Conservation (phyloP, 1,140 invertebrate species). For the Steinernema khuongi region DNA sequence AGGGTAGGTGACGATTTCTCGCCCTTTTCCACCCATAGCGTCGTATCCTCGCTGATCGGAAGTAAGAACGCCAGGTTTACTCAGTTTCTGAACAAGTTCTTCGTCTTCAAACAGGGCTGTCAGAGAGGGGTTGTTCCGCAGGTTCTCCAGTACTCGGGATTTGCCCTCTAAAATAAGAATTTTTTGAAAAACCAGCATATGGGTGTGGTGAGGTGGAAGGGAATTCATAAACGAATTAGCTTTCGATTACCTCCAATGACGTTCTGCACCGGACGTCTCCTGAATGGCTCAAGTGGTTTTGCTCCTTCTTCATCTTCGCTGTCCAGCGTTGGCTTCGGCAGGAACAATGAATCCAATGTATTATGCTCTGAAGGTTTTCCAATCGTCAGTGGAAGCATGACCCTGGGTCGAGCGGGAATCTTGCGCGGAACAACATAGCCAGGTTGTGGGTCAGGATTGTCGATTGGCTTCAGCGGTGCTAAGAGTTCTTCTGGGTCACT, state of each 20-base stretch:
- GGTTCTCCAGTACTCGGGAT: conserved; percentile 4
- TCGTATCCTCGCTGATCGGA: not conserved
- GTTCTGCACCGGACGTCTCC: conserved; percentile 19
- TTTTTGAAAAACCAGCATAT: too few relatives aligned
- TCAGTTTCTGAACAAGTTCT: conserved; percentile 23
- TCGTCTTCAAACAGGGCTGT: conserved; percentile 38
- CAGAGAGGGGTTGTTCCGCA: conserved; percentile 32
- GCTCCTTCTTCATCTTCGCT: not conserved
- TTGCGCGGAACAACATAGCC: conserved; percentile 32
- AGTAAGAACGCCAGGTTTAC: conserved; percentile 27
- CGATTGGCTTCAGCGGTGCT: conserved; percentile 18
- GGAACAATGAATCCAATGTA: not conserved
- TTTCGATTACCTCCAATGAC: not conserved
- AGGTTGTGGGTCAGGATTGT: conserved; percentile 30
- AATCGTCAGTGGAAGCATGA: conserved; percentile 34
- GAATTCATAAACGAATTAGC: conserved; percentile 19
- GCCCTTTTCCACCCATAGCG: conserved; percentile 30
- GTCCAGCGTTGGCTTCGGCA: not conserved
- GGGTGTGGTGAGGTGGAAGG: too few relatives aligned
- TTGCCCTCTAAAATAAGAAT: not conserved
- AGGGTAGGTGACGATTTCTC: conserved; percentile 21
- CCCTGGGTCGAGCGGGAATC: conserved; percentile 30
- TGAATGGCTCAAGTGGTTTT: conserved; percentile 13
- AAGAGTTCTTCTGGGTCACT: conserved; percentile 29
- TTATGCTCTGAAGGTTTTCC: conserved; percentile 20